Conservation (phyloP, 2,797 vertebrate species). For the Crocodylus rhombifer region DNA sequence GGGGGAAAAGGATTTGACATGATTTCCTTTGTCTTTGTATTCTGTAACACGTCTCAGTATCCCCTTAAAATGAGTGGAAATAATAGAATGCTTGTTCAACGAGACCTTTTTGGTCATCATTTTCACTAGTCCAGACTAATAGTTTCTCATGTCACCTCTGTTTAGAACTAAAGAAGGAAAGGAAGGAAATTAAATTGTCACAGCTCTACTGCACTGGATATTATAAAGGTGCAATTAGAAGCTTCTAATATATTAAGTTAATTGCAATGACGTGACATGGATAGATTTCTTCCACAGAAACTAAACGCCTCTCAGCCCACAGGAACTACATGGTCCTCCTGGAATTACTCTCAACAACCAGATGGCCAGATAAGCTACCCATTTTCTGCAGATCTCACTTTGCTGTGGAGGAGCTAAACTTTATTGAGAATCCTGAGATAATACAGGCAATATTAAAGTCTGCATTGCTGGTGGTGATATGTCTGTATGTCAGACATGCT, state of each 20-base stretch:
- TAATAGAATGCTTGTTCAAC: background rate
- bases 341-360: background rate
- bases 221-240: background rate
- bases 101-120: background rate
- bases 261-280: background rate
- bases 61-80: background rate
- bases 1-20: background rate
- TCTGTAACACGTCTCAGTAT: background rate
- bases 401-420: background rate
- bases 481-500: background rate
- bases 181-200: background rate
- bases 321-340: background rate
- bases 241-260: background rate
- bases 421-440: background rate
- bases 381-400: background rate
- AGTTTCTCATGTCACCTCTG: background rate
- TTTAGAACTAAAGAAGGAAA: background rate
- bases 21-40: background rate
- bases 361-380: accelerated
- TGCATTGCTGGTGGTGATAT: background rate
- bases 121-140: background rate
- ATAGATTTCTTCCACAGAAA: background rate
- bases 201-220: background rate
- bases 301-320: background rate
- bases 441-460: background rate